phyloP scores from a whole-genome alignment of 92 coral and sea anemone genomes.

The Porites evermanni region DNA sequence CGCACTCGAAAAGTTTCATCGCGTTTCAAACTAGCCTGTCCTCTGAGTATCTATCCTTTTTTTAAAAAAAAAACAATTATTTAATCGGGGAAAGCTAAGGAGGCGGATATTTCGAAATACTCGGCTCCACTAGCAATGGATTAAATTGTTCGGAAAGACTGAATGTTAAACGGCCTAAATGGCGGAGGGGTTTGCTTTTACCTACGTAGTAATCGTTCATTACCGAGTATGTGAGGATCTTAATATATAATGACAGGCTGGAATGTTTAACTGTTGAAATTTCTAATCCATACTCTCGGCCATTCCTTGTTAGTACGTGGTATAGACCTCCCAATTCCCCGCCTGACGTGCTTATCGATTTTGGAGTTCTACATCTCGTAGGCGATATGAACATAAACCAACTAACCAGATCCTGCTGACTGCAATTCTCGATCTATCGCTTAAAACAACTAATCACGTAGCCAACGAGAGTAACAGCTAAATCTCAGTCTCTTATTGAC shows the following conservation, averaged over 20 bases:
- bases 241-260: neutral
- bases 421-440: neutral
- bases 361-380: slow-evolving; percentile 11
- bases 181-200: slow-evolving; percentile 52
- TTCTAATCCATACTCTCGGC: neutral
- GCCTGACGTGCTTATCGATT: neutral
- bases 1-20: no score
- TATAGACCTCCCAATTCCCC: neutral
- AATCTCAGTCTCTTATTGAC: neutral
- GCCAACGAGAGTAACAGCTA: slow-evolving; percentile 3
- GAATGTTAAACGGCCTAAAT: neutral
- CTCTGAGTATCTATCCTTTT: no score
- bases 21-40: no score
- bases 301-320: slow-evolving; percentile 9
- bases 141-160: neutral
- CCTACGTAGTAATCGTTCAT: slow-evolving; percentile 19
- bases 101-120: neutral
- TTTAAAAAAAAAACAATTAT: no score
- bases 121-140: neutral
- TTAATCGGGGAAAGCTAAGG: no score
- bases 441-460: neutral
- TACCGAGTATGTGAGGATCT: slow-evolving; percentile 21
- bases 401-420: slow-evolving; percentile 12
- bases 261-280: slow-evolving; percentile 4
- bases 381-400: slow-evolving; percentile 6